A percentile compares a stretch with the other conserved stretches of the same genome.
Evolutionary conservation across 2,113 vertebrate species (phyloP).

Genomic region (Macquaria australasica): DNA sequence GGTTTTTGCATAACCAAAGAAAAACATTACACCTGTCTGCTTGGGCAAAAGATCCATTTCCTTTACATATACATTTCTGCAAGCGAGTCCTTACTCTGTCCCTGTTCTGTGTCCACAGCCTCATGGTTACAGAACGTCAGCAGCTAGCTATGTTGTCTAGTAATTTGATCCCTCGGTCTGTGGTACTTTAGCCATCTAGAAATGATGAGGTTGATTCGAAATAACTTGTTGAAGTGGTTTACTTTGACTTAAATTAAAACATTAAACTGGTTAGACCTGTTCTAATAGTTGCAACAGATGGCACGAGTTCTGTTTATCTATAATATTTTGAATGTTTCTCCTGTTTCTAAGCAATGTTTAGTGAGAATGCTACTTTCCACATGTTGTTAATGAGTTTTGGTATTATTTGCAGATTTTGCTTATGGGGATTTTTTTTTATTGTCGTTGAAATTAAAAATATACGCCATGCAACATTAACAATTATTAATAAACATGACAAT

Average conservation of each 20-base stretch:
- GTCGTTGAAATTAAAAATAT: too few relatives aligned
- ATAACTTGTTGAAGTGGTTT: neutral
- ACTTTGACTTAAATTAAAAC: neutral
- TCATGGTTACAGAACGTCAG: slow-evolving; percentile 26
- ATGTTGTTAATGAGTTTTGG: neutral
- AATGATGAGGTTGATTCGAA: neutral
- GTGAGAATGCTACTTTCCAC: neutral
- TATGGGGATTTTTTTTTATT: too few relatives aligned
- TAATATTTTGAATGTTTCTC: neutral
- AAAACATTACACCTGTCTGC: slow-evolving; percentile 16
- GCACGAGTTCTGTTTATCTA: slow-evolving; percentile 1
- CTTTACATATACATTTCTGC: slow-evolving; percentile 38
- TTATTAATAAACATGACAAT: neutral
- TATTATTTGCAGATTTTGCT: neutral
- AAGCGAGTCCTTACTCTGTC: neutral
- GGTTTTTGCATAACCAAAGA: slow-evolving; percentile 24
- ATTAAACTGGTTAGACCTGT: neutral
- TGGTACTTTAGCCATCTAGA: neutral
- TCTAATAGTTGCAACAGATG: slow-evolving; percentile 1
- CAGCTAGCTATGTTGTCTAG: neutral
- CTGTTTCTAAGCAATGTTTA: neutral
- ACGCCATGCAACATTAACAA: neutral
- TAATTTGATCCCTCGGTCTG: slow-evolving; percentile 21
- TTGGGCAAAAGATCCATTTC: slow-evolving; percentile 23
- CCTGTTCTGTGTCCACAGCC: neutral